A percentile compares a stretch with the other conserved stretches of the same genome.
These are phyloP conservation scores for Drosophila niveifrons DNA, from an alignment of 2,888 invertebrate genomes.

Conservation along the genomic window DNA sequence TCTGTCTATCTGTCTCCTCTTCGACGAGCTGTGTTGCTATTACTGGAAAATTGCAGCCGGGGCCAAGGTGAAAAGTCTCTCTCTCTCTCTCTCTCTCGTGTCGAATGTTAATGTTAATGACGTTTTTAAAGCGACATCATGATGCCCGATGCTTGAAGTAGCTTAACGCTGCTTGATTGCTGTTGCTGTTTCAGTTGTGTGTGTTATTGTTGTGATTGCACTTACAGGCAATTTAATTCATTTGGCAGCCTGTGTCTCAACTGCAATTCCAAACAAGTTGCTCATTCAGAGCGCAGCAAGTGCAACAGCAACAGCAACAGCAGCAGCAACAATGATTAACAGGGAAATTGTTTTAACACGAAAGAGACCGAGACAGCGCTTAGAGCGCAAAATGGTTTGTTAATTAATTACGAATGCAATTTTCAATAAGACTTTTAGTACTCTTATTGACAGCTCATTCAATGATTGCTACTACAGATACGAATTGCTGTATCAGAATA, in stretches of 20 bases:
- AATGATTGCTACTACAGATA: background rate
- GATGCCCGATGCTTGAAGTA: conserved; percentile 51
- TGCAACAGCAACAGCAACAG: conserved; percentile 28
- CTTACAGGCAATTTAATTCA: conserved; percentile 62
- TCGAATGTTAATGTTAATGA: conserved; percentile 72
- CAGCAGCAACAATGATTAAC: conserved; percentile 32
- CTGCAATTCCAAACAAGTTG: conserved; percentile 32
- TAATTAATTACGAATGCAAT: background rate
- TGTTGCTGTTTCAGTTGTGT: conserved; percentile 19
- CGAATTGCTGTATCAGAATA: no score
- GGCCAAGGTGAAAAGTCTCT: conserved; percentile 75
- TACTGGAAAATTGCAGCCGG: conserved; percentile 69
- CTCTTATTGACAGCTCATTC: background rate
- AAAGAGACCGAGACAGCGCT: background rate
- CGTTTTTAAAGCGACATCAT: conserved; percentile 77
- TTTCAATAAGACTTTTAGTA: background rate
- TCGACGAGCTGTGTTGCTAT: conserved; percentile 23
- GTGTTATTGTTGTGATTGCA: conserved; percentile 16
- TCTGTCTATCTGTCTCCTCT: conserved; percentile 4
- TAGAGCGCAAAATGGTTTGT: background rate
- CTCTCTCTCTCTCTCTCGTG: conserved; percentile 38
- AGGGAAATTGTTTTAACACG: conserved; percentile 8
- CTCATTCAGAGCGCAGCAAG: conserved; percentile 52
- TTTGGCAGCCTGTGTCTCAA: conserved; percentile 47
- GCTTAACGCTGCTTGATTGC: conserved; percentile 36